A percentile compares a stretch with the other conserved stretches of the same genome.
These are phyloP conservation scores for Willowsia nigromaculata DNA, from an alignment of 2,888 invertebrate genomes.

Conservation along the genomic window DNA sequence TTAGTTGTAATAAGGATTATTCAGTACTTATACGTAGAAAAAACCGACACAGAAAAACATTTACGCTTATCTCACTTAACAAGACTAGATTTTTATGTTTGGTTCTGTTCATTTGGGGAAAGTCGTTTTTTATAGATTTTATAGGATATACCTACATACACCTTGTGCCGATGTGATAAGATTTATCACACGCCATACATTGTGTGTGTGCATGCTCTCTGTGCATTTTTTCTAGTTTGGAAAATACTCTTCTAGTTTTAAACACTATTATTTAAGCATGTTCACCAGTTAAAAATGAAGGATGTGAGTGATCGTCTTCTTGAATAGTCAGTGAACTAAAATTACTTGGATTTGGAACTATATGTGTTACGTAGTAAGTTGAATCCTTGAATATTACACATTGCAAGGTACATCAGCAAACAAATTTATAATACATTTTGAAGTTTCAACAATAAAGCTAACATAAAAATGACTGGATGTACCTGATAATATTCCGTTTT, in stretches of 20 bases:
- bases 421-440: no score
- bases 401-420: no score
- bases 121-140: slow-evolving; percentile 40
- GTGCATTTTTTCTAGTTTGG: background rate
- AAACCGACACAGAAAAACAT: slow-evolving; percentile 43
- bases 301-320: slow-evolving; percentile 15
- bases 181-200: slow-evolving; percentile 36
- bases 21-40: no score
- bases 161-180: slow-evolving; percentile 45
- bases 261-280: background rate
- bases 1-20: no score
- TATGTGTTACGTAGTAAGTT: background rate
- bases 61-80: slow-evolving; percentile 46
- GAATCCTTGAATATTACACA: background rate
- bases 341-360: background rate
- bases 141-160: slow-evolving; percentile 24
- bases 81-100: slow-evolving; percentile 41
- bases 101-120: slow-evolving; percentile 41
- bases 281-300: slow-evolving; percentile 5
- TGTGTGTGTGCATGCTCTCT: background rate
- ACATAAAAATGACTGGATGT: no score
- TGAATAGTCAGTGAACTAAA: background rate
- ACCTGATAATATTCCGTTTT: no score
- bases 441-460: no score
- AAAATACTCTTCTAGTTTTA: background rate